Conservation (phyloP, 2,888 invertebrate genomes). For the Glaucopsyche alexis region DNA sequence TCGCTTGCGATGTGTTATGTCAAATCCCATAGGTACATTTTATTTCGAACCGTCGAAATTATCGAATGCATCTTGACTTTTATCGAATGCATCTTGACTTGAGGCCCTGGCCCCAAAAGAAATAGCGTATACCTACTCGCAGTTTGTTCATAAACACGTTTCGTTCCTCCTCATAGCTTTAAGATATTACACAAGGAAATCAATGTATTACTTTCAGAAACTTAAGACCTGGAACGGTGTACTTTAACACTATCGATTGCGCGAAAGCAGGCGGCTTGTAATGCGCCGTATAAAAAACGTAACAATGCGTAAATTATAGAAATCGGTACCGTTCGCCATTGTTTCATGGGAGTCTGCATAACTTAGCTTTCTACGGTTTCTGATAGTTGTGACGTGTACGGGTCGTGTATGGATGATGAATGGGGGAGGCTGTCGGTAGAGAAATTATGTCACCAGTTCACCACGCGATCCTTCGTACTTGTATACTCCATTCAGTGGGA, state of each 20-base stretch:
- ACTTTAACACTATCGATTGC: constrained; percentile 17
- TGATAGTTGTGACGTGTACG: constrained; percentile 3
- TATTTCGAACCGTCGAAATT: too few species aligned
- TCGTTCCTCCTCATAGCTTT: background rate
- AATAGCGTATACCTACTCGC: too few species aligned
- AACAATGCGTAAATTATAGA: constrained; percentile 34
- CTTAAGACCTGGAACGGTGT: constrained; percentile 3
- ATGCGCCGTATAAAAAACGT: constrained; percentile 29
- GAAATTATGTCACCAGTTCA: too few species aligned
- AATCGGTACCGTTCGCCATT: constrained; percentile 24
- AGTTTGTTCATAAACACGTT: background rate
- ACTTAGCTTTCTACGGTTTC: constrained; percentile 32
- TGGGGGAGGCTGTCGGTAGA: too few species aligned
- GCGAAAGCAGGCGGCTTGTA: constrained; percentile 32
- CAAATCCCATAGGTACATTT: too few species aligned
- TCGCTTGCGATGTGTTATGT: too few species aligned
- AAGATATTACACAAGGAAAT: background rate
- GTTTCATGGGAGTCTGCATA: constrained; percentile 29
- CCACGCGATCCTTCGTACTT: too few species aligned
- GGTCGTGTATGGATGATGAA: too few species aligned
- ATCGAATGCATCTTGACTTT: too few species aligned
- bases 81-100: too few species aligned
- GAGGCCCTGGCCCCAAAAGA: too few species aligned
- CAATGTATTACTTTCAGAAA: constrained; percentile 18
- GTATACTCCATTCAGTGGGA: too few species aligned